Evolutionary conservation across 1,140 invertebrate species (phyloP).

Genomic region (Microvelia longipes): DNA sequence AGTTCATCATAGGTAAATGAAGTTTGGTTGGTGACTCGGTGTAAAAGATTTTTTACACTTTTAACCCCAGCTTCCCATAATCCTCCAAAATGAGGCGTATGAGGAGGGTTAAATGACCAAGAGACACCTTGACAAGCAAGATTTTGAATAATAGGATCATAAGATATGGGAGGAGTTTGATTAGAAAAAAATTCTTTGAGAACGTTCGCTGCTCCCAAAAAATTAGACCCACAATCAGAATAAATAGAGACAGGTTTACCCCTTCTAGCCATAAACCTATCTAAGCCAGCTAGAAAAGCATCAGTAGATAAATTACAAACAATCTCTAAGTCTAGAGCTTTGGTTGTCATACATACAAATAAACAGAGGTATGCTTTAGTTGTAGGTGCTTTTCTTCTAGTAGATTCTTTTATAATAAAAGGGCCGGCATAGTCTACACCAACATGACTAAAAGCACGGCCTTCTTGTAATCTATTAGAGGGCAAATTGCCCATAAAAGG

Average conservation of each 20-base stretch:
- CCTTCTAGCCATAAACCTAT: constrained; percentile 16
- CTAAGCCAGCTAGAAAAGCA: constrained; percentile 19
- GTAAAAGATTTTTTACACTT: background rate
- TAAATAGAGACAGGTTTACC: background rate
- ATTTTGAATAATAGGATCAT: background rate
- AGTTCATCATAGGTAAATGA: background rate
- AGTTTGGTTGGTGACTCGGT: background rate
- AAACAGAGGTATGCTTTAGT: constrained; percentile 25
- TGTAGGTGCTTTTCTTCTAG: constrained; percentile 10
- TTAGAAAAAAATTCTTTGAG: background rate
- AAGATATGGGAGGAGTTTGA: background rate
- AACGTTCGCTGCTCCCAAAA: background rate
- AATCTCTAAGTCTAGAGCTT: constrained; percentile 23
- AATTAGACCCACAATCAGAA: background rate
- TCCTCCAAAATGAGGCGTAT: background rate
- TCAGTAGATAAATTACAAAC: constrained; percentile 20
- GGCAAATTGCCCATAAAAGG: constrained; percentile 21
- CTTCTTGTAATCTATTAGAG: constrained; percentile 7
- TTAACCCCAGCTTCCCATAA: background rate
- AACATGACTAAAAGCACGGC: constrained; percentile 10
- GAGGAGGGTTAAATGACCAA: background rate
- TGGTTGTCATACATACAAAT: constrained; percentile 22
- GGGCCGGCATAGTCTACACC: constrained; percentile 23
- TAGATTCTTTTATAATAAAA: constrained; percentile 12
- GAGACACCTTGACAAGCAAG: background rate